Evolutionary conservation across 2,888 invertebrate species (phyloP).

Genomic region (Brenthis ino): DNA sequence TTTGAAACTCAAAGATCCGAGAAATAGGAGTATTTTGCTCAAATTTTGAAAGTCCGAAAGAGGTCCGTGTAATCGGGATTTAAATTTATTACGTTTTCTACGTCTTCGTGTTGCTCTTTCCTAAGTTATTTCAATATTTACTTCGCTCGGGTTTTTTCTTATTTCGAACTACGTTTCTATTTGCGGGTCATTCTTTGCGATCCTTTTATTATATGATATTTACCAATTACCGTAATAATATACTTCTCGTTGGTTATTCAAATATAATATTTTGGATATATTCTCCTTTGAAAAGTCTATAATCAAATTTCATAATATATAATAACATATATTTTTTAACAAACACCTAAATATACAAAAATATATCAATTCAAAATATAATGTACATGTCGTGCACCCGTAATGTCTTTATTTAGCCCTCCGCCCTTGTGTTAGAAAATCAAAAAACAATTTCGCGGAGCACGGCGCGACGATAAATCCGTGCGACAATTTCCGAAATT

Average conservation of each 20-base stretch:
- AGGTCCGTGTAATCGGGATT: constrained; percentile 61
- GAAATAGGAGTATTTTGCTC: constrained; percentile 70
- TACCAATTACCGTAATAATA: constrained; percentile 8
- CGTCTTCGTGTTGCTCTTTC: constrained; percentile 45
- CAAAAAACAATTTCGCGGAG: constrained; percentile 68
- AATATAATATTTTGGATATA: constrained; percentile 5
- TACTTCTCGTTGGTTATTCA: neutral
- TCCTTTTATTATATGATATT: constrained; percentile 20
- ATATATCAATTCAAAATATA: constrained; percentile 13
- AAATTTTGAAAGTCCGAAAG: constrained; percentile 62
- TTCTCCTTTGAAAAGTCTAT: too few relatives aligned
- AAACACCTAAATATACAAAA: neutral
- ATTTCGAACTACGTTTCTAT: constrained; percentile 23
- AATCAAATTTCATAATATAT: too few relatives aligned
- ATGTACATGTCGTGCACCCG: constrained; percentile 18
- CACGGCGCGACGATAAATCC: constrained; percentile 65
- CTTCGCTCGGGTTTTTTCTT: constrained; percentile 28
- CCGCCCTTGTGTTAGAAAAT: constrained; percentile 34
- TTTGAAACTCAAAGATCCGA: constrained; percentile 68
- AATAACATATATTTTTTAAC: neutral
- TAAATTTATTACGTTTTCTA: constrained; percentile 59
- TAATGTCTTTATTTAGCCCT: constrained; percentile 22
- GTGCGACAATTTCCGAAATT: constrained; percentile 77
- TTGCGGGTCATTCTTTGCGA: constrained; percentile 17
- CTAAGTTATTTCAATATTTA: constrained; percentile 42